A percentile compares a stretch with the other conserved stretches of the same genome.
These are phyloP conservation scores for Ochotona curzoniae DNA, from an alignment of 2,113 vertebrate genomes.

Conservation along the genomic window DNA sequence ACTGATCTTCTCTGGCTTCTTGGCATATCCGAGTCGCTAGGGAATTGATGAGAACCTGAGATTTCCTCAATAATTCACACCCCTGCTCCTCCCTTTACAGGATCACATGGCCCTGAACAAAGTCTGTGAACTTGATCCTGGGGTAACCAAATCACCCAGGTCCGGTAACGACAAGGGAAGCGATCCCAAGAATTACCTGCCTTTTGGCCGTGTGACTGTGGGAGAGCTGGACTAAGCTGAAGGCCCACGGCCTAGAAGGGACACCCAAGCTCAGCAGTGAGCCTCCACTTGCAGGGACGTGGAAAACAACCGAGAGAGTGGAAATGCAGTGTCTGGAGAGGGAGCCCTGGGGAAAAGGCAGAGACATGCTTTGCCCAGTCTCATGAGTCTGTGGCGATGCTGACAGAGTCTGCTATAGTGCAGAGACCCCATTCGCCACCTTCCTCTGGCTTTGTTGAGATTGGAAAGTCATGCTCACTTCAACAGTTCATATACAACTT, in stretches of 20 bases:
- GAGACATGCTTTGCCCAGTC: not conserved
- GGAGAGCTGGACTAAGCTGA: not conserved
- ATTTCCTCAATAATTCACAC: conserved; percentile 72
- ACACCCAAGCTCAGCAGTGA: not conserved
- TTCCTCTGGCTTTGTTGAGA: not conserved
- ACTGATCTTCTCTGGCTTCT: conserved; percentile 49
- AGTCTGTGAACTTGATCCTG: not conserved
- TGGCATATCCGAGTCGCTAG: not conserved
- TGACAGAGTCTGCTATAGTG: not conserved
- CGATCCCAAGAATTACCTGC: not conserved
- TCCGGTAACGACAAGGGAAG: not conserved
- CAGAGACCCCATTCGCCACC: not conserved
- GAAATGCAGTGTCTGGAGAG: not conserved
- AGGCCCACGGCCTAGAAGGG: not conserved
- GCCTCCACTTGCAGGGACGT: not conserved
- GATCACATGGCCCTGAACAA: conserved; percentile 44
- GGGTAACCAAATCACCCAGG: conserved; percentile 48
- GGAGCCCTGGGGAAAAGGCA: not conserved
- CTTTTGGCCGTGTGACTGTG: not conserved
- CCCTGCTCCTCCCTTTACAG: not conserved
- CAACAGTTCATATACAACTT: no score
- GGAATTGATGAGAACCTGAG: conserved; percentile 67
- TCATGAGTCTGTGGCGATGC: not conserved
- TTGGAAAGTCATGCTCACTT: no score
- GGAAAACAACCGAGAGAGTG: not conserved